phyloP scores from a whole-genome alignment of 1,140 invertebrate species.

The Drosophila ironensis region DNA sequence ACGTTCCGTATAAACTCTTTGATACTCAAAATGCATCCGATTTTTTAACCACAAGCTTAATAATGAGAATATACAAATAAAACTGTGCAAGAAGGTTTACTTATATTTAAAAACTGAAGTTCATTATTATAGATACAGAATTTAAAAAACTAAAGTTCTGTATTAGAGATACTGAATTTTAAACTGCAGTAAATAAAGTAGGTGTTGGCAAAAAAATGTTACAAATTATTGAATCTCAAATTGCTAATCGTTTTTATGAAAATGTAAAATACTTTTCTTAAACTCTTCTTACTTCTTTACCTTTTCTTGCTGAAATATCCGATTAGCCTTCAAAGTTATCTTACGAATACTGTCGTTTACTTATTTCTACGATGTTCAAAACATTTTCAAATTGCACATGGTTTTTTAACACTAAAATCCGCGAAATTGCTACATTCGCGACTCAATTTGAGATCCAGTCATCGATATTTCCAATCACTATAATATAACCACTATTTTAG shows the following conservation, averaged over 20 bases:
- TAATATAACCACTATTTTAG: conserved; percentile 1
- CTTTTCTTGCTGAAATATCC: background rate
- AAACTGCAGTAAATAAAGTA: no score
- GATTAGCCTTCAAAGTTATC: conserved; percentile 7
- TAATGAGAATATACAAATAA: no score
- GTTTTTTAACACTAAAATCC: background rate
- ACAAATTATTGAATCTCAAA: no score
- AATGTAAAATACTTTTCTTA: background rate
- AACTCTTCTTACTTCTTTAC: background rate
- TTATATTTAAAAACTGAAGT: no score
- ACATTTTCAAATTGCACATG: conserved; percentile 33
- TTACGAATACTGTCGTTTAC: background rate
- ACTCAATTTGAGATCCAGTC: background rate
- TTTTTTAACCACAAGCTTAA: no score
- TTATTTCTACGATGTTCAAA: background rate
- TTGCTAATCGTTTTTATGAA: background rate
- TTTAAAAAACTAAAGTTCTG: no score
- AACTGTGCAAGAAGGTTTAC: no score
- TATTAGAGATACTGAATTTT: background rate
- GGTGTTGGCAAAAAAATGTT: no score
- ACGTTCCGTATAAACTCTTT: no score
- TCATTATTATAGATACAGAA: no score
- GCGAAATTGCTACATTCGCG: background rate
- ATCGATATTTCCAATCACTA: background rate
- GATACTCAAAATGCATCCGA: no score